Percentiles rank a stretch among this genome's conserved stretches.
Conservation (phyloP, 2,888 invertebrate species). For the Dendrolimus houi region DNA sequence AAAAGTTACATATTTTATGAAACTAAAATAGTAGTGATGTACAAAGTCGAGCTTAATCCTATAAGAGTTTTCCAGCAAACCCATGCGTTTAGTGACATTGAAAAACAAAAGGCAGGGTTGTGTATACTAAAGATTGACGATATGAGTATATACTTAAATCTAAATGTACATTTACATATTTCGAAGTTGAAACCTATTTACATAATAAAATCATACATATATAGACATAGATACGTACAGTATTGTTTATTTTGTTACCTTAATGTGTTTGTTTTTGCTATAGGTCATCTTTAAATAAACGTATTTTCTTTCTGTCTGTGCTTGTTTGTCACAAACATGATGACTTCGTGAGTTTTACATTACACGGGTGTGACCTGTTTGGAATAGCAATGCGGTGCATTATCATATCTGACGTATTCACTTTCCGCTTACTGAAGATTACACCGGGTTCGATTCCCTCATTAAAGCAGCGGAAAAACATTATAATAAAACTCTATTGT, state of each 20-base stretch:
- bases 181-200: neutral
- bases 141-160: neutral
- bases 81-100: too few species aligned
- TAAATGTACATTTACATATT: neutral
- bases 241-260: too few species aligned
- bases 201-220: neutral
- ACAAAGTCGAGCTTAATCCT: too few species aligned
- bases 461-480: conserved; percentile 4
- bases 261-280: neutral
- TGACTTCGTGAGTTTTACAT: conserved; percentile 7
- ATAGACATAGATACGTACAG: too few species aligned
- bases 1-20: too few species aligned
- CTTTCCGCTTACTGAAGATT: neutral
- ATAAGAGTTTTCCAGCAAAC: too few species aligned
- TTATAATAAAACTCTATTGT: neutral
- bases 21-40: too few species aligned
- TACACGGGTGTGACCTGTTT: neutral
- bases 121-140: neutral
- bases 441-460: conserved; percentile 5
- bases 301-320: neutral
- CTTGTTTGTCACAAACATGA: neutral
- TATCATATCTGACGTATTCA: neutral
- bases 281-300: neutral
- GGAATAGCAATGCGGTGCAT: conserved; percentile 1
- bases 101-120: too few species aligned